Percentiles rank a stretch among this genome's conserved stretches.
Evolutionary conservation across 2,888 invertebrate genomes (phyloP).

Genomic region (Anoplius nigerrimus): DNA sequence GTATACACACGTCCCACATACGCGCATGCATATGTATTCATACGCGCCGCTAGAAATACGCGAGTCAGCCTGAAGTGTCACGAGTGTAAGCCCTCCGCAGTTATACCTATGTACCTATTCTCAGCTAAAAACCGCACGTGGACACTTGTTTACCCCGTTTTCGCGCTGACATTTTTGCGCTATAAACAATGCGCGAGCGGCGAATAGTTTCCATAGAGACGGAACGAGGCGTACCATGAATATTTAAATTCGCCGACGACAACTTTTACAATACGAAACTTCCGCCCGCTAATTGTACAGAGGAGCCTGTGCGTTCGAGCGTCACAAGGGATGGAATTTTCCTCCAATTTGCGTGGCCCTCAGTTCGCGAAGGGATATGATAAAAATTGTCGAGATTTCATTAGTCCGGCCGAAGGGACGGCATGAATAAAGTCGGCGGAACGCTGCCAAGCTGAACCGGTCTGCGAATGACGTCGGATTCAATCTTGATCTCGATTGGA

Average conservation of each 20-base stretch:
- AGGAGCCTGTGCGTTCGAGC: background rate
- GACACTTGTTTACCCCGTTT: background rate
- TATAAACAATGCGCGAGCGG: background rate
- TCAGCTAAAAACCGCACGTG: background rate
- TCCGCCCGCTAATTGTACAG: background rate
- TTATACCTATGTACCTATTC: background rate
- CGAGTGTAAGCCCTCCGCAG: too few species aligned
- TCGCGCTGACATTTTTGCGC: background rate
- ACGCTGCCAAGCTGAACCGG: too few species aligned
- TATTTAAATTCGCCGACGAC: constrained; percentile 15
- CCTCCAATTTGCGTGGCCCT: background rate
- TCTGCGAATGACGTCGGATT: too few species aligned
- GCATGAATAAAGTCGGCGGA: too few species aligned
- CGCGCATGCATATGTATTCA: too few species aligned
- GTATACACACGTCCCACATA: too few species aligned
- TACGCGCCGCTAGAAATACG: too few species aligned
- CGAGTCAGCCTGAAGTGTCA: too few species aligned
- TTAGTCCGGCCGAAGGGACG: too few species aligned
- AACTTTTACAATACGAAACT: background rate
- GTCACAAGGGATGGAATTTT: background rate
- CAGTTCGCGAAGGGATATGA: background rate
- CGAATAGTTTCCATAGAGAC: constrained; percentile 15
- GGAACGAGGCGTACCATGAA: constrained; percentile 16
- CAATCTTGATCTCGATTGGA: too few species aligned
- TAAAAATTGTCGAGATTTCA: too few species aligned